phyloP scores from a whole-genome alignment of 2,113 vertebrate genomes.

The Eolophus roseicapilla region DNA sequence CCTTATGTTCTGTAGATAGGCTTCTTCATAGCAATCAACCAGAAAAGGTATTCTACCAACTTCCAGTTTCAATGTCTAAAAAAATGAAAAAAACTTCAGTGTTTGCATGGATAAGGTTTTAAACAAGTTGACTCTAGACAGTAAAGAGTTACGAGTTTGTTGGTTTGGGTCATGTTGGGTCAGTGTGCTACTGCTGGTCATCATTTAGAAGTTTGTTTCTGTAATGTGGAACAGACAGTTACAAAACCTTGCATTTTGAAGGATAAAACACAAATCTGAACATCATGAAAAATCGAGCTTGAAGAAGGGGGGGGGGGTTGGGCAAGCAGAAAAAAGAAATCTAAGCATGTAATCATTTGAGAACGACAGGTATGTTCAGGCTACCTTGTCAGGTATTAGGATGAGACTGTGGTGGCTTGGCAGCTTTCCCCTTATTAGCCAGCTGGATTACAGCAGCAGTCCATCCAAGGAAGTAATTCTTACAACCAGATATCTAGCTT shows the following conservation, averaged over 20 bases:
- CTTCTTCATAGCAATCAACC: not conserved
- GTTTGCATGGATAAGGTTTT: not conserved
- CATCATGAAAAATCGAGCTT: not conserved
- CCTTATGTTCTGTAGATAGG: not conserved
- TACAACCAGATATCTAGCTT: constrained; percentile 1
- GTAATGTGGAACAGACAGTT: not conserved
- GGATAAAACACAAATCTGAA: not conserved
- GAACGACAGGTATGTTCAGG: not conserved
- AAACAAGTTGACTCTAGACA: not conserved
- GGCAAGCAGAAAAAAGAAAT: accelerated
- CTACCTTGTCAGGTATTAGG: not conserved
- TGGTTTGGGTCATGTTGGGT: not conserved
- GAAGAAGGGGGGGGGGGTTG: not conserved
- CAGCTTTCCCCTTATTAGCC: not conserved
- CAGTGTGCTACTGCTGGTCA: not conserved
- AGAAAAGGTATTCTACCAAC: not conserved
- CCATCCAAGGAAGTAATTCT: not conserved
- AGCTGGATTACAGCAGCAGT: not conserved
- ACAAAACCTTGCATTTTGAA: not conserved
- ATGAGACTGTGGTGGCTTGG: not conserved
- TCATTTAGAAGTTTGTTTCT: not conserved
- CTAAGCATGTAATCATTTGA: not conserved
- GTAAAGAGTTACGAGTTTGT: not conserved
- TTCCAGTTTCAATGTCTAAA: not conserved
- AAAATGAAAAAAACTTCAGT: not conserved